A percentile compares a stretch with the other conserved stretches of the same genome.
Conservation (phyloP, 2,797 vertebrate genomes). For the Chelidonichthys spinosus region DNA sequence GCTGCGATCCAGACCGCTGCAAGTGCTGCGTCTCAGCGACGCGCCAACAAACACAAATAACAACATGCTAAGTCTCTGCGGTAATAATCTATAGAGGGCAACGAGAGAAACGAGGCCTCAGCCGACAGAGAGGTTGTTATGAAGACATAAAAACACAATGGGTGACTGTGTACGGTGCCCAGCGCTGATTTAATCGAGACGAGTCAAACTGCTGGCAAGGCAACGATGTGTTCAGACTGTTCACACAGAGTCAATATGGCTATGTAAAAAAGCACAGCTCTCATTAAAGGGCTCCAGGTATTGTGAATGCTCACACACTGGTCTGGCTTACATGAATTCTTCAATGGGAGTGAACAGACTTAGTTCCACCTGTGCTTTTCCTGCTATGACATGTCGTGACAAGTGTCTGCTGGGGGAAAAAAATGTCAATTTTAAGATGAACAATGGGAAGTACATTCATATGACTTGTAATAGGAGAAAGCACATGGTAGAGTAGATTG, state of each 20-base stretch:
- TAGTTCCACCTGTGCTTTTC: background rate
- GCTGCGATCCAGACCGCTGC: conserved; percentile 48
- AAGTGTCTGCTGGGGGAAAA: background rate
- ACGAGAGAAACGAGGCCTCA: conserved; percentile 16
- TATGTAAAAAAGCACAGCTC: background rate
- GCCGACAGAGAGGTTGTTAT: conserved; percentile 17
- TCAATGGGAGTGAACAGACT: background rate
- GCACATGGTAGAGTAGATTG: background rate
- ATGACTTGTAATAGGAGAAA: background rate
- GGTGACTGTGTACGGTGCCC: conserved; percentile 1
- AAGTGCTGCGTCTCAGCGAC: conserved; percentile 30
- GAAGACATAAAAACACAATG: conserved; percentile 6
- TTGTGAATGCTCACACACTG: background rate
- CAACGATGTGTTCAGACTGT: background rate
- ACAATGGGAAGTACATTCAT: too few relatives aligned
- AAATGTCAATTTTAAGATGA: background rate
- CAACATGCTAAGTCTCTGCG: conserved; percentile 31
- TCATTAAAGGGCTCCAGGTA: background rate
- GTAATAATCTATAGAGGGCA: conserved; percentile 25
- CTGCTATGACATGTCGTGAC: background rate
- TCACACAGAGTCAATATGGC: background rate
- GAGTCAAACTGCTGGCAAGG: background rate
- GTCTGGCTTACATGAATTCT: background rate
- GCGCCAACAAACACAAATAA: conserved; percentile 47
- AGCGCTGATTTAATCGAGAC: background rate